phyloP scores from a whole-genome alignment of 2,888 invertebrate genomes.

The Caenorhabditis panamensis region DNA sequence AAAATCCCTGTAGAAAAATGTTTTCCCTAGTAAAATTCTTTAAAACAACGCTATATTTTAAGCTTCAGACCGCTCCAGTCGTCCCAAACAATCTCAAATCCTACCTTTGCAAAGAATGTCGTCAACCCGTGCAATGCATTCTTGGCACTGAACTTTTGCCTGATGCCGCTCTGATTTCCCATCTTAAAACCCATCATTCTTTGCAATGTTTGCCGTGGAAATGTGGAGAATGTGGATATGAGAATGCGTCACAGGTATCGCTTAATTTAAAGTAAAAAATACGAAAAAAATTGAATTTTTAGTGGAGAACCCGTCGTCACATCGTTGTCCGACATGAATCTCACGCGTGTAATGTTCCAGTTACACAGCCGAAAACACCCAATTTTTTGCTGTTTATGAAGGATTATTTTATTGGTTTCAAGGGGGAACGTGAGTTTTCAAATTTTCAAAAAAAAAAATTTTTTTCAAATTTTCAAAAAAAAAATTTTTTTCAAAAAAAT shows the following conservation, averaged over 20 bases:
- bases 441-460: neutral
- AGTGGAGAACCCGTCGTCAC: constrained; percentile 53
- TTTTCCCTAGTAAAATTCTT: too few relatives aligned
- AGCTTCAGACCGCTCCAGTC: neutral
- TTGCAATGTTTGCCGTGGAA: constrained; percentile 19
- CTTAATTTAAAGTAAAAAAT: too few relatives aligned
- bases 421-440: neutral
- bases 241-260: constrained; percentile 12
- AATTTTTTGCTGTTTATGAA: constrained; percentile 4
- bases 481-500: neutral
- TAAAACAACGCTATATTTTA: neutral
- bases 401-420: neutral
- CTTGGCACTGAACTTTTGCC: neutral
- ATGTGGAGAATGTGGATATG: constrained; percentile 29
- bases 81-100: neutral
- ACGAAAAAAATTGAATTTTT: constrained; percentile 5
- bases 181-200: neutral
- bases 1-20: too few relatives aligned
- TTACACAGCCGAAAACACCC: neutral
- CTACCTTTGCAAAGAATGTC: constrained; percentile 34
- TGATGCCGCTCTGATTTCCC: neutral
- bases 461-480: neutral
- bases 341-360: neutral
- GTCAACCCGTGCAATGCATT: neutral
- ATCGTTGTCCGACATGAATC: constrained; percentile 25